phyloP scores from a whole-genome alignment of 1,140 invertebrate genomes.

The Rhynchophorus ferrugineus region DNA sequence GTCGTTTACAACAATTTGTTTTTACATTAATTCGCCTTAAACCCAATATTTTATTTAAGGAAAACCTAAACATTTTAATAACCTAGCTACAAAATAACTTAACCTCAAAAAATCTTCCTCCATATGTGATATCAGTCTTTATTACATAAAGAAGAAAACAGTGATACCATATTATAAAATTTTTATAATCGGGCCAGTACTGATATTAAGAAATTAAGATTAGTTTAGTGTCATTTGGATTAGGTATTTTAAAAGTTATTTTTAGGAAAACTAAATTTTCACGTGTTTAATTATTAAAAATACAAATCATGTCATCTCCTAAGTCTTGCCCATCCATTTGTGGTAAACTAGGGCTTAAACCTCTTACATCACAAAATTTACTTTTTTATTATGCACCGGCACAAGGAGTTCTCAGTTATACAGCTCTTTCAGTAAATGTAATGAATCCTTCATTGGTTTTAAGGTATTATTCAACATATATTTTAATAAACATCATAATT shows the following conservation, averaged over 20 bases:
- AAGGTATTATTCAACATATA: conserved; percentile 40
- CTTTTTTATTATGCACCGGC: conserved; percentile 55
- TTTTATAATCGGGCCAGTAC: too few species aligned
- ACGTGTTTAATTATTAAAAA: conserved; percentile 13
- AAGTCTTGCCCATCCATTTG: conserved; percentile 18
- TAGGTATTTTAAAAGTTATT: too few species aligned
- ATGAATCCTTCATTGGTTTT: conserved; percentile 57
- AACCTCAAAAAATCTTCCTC: too few species aligned
- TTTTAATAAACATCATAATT: not conserved
- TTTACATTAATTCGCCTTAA: too few species aligned
- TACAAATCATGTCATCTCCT: conserved; percentile 11
- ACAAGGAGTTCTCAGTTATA: conserved; percentile 53
- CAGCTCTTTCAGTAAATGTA: conserved; percentile 54
- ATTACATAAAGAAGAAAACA: too few species aligned
- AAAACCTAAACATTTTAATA: too few species aligned
- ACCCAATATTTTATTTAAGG: too few species aligned
- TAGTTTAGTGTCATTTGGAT: too few species aligned
- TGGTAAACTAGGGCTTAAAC: conserved; percentile 48
- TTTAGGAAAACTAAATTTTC: conserved; percentile 12
- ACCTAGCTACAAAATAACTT: too few species aligned
- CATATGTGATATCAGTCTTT: too few species aligned
- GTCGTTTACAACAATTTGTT: not conserved
- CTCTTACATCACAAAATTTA: conserved; percentile 50
- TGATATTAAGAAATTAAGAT: too few species aligned
- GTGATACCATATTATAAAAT: too few species aligned